Conservation (phyloP, 2,113 vertebrate species). For the Capreolus pygargus region DNA sequence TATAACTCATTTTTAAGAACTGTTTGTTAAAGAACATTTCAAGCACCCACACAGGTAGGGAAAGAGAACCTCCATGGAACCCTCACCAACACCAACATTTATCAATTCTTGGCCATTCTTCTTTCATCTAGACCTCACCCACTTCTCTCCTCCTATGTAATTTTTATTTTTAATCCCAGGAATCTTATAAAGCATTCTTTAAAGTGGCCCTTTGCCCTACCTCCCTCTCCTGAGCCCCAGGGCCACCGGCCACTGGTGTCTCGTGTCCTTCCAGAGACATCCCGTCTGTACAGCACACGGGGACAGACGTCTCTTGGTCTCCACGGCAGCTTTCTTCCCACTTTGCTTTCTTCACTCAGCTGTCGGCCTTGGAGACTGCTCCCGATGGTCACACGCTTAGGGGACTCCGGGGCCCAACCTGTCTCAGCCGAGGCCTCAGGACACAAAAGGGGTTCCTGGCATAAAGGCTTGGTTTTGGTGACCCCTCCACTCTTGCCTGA, state of each 20-base stretch:
- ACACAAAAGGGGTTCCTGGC: not conserved
- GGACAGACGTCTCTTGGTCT: not conserved
- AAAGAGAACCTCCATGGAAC: not conserved
- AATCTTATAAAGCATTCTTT: not conserved
- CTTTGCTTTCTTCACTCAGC: not conserved
- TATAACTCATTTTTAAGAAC: not conserved
- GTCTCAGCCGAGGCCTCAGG: not conserved
- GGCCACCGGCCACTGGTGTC: not conserved
- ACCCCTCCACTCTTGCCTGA: not conserved
- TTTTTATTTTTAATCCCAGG: not conserved
- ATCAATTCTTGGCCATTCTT: not conserved
- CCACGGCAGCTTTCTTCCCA: not conserved
- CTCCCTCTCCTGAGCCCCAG: not conserved
- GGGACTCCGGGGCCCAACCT: not conserved
- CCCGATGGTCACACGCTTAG: not conserved
- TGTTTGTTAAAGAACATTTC: not conserved
- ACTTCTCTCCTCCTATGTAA: not conserved
- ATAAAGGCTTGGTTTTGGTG: not conserved
- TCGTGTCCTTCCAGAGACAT: not conserved
- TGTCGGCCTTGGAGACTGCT: not conserved
- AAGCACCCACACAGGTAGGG: not conserved
- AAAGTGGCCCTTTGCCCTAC: not conserved
- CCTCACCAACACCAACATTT: not conserved
- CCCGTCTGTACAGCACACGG: fast-evolving
- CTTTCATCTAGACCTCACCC: not conserved